These are phyloP conservation scores for Atopsyche davidsoni DNA, from an alignment of 1,140 invertebrate genomes.

Conservation along the genomic window DNA sequence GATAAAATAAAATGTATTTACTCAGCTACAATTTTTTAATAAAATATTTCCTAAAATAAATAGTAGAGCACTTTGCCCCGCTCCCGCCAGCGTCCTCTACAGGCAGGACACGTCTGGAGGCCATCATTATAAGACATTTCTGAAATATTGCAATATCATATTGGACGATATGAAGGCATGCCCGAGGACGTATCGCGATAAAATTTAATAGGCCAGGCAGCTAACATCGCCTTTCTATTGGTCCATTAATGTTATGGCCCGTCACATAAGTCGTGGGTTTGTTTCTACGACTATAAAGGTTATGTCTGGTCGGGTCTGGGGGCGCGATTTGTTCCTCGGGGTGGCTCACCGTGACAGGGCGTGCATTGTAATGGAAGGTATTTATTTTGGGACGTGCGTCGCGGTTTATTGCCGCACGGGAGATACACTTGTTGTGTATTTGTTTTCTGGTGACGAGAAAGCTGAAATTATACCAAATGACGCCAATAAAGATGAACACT, in stretches of 20 bases:
- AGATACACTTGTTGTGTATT: background rate
- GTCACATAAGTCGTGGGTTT: constrained; percentile 25
- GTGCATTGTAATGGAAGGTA: constrained; percentile 19
- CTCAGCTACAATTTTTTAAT: too few species aligned
- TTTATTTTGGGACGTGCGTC: background rate
- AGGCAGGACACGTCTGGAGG: constrained; percentile 28
- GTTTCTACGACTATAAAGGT: constrained; percentile 30
- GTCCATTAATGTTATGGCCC: constrained; percentile 30
- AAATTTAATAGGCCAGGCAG: constrained; percentile 30
- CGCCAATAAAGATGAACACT: too few species aligned
- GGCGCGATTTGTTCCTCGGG: constrained; percentile 28
- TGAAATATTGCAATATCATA: constrained; percentile 32
- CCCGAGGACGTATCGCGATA: constrained; percentile 27
- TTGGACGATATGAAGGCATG: constrained; percentile 29
- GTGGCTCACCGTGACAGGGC: constrained; percentile 11
- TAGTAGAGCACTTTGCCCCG: background rate
- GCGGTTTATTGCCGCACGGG: too few species aligned
- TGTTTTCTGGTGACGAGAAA: too few species aligned
- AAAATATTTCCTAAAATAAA: too few species aligned
- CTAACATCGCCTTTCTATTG: constrained; percentile 29
- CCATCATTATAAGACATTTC: constrained; percentile 32
- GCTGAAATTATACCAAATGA: too few species aligned
- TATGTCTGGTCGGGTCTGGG: constrained; percentile 25
- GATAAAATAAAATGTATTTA: too few species aligned
- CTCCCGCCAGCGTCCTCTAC: constrained; percentile 9